Percentiles rank a stretch among this genome's conserved stretches.
These are phyloP conservation scores for Rhynchophorus ferrugineus DNA, from an alignment of 1,140 invertebrate genomes.

Conservation along the genomic window DNA sequence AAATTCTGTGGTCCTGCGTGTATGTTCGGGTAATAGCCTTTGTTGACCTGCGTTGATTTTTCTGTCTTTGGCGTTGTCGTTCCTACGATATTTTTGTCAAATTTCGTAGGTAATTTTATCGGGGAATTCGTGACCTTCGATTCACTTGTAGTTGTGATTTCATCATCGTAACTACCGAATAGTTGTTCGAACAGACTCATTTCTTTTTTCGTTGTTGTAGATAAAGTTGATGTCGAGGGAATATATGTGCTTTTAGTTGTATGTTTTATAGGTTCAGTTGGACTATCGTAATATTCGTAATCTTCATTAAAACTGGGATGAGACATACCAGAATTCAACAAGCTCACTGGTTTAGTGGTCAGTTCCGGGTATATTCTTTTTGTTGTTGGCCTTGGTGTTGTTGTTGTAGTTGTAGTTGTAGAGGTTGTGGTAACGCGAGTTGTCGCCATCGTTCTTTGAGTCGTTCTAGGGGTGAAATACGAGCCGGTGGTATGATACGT, in stretches of 20 bases:
- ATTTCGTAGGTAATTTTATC: slow-evolving; percentile 3
- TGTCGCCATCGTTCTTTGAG: slow-evolving; percentile 35
- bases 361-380: slow-evolving; percentile 29
- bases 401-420: too few relatives aligned
- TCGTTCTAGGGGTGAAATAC: slow-evolving; percentile 26
- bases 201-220: slow-evolving; percentile 32
- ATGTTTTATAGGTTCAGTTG: slow-evolving; percentile 1
- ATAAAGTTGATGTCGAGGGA: slow-evolving; percentile 18
- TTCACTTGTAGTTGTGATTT: slow-evolving; percentile 25
- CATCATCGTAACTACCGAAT: slow-evolving; percentile 38
- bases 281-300: slow-evolving; percentile 29
- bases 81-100: neutral
- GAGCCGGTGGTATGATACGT: slow-evolving; percentile 27
- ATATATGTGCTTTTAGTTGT: slow-evolving; percentile 17
- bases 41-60: neutral
- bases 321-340: slow-evolving; percentile 33
- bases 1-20: slow-evolving; percentile 26
- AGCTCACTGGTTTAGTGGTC: slow-evolving; percentile 24
- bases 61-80: slow-evolving; percentile 3
- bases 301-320: slow-evolving; percentile 36
- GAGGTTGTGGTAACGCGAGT: slow-evolving; percentile 37
- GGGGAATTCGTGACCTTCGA: slow-evolving; percentile 14
- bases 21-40: slow-evolving; percentile 20
- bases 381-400: slow-evolving; percentile 31
- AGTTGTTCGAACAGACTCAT: slow-evolving; percentile 38